Evolutionary conservation across 2,113 vertebrate genomes (phyloP), one percentile per base, ranked within the genome.

Genomic region (Centropus unirufus): DNA sequence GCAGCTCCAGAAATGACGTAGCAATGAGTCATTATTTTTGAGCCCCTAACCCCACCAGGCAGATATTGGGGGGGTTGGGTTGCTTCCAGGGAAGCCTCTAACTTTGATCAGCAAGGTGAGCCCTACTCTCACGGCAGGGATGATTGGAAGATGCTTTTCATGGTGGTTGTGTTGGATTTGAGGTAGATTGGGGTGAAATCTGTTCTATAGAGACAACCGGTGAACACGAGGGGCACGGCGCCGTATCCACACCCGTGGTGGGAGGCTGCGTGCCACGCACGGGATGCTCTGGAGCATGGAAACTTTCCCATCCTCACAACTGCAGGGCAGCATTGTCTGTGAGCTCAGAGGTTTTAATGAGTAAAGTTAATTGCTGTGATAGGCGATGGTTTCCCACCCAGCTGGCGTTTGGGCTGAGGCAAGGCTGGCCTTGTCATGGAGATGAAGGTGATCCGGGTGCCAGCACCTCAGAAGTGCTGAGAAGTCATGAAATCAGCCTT

Each of bases 1-100:
- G 85, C 90, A 83, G 68, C 82, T 86, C 83, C 75, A 94, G 88
- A 92, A 90, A 74, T 95, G 83, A 72, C 83, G 57, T 57, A 67
- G 85, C 76, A 63, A 44, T 83, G 93, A 96, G 80, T 93, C 91
- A 75, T 83, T 87, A 70, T 59, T 89, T 92, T 93, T 74, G 51
- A 69, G 68, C 15, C 29, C 29, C 15, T 36, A 36, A 36, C 36
- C 9, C 18, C 32, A 12, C 1, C 0, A 81, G 36, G 83, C 55
- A 46, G 67, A 89, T 83, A 76, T 26, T 29, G 59, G 8, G 22
- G 14, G 59, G 8, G 8, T 20, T 12, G 59, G 8, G 22, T 86
- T 76, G 42, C 8, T 5, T 90, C 51, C 82, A 83, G 64, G 87
- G 94, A 80, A 78, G 66, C 77, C 80, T 83, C 64, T 0, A 1